Conservation (phyloP, 2,797 vertebrate species). For the Sebastes steindachneri region DNA sequence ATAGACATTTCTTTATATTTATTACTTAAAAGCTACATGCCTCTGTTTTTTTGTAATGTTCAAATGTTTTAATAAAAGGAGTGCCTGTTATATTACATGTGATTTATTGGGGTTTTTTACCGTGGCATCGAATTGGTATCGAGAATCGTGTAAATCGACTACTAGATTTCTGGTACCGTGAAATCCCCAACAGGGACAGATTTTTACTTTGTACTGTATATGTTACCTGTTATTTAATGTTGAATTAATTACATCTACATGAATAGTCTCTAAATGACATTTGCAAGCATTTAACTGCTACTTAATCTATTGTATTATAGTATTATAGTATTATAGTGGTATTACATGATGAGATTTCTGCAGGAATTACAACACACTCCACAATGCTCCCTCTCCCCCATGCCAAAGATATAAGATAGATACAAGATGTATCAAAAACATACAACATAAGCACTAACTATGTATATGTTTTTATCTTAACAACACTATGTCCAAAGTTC, state of each 20-base stretch:
- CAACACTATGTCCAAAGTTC: constrained; percentile 57
- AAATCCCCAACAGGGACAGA: no score
- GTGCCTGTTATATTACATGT: no score
- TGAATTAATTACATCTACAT: neutral
- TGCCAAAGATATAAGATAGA: neutral
- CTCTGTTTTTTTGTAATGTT: no score
- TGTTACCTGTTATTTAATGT: neutral
- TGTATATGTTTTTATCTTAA: neutral
- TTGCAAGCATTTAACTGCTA: neutral
- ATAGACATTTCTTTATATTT: no score
- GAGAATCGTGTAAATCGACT: no score
- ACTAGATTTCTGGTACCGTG: no score
- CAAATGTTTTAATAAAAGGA: no score
- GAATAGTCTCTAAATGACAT: neutral
- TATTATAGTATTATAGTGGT: neutral
- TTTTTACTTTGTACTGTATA: neutral
- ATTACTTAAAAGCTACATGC: no score
- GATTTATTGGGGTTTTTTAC: no score
- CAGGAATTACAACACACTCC: neutral
- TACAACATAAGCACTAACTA: neutral
- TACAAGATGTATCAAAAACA: no score
- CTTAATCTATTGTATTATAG: neutral
- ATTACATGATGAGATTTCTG: neutral
- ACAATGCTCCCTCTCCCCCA: neutral
- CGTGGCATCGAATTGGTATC: no score